Evolutionary conservation across 2,797 vertebrate species (phyloP).

Genomic region (Propithecus perrieri): DNA sequence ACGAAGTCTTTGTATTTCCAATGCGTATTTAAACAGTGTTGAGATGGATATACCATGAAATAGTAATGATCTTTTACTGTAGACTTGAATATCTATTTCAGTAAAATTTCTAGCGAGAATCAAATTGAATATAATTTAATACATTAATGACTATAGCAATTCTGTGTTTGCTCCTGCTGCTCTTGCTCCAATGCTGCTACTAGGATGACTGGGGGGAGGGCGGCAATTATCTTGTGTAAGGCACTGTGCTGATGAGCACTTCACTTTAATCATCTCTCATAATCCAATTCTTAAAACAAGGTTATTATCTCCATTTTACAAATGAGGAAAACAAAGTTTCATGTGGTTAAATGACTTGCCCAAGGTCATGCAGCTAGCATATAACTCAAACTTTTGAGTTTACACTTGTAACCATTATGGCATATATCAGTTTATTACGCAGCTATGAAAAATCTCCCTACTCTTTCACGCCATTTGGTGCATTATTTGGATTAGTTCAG

Average conservation of each 20-base stretch:
- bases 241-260: not conserved
- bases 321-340: not conserved
- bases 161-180: not conserved
- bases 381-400: not conserved
- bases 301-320: not conserved
- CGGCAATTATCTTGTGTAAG: not conserved
- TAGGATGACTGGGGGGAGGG: not conserved
- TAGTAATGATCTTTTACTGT: not conserved
- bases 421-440: accelerated
- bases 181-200: not conserved
- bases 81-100: not conserved
- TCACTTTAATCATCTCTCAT: not conserved
- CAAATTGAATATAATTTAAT: not conserved
- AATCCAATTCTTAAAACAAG: not conserved
- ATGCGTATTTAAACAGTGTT: not conserved
- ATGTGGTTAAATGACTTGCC: not conserved
- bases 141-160: not conserved
- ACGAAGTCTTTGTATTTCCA: not conserved
- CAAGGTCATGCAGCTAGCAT: not conserved
- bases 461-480: not conserved
- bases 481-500: not conserved
- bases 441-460: not conserved
- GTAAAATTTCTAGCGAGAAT: not conserved
- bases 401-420: not conserved
- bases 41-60: not conserved